Percentiles rank a stretch among this genome's conserved stretches.
These are phyloP conservation scores for Orthonyx spaldingii DNA, from an alignment of 2,113 vertebrate genomes.

Conservation along the genomic window DNA sequence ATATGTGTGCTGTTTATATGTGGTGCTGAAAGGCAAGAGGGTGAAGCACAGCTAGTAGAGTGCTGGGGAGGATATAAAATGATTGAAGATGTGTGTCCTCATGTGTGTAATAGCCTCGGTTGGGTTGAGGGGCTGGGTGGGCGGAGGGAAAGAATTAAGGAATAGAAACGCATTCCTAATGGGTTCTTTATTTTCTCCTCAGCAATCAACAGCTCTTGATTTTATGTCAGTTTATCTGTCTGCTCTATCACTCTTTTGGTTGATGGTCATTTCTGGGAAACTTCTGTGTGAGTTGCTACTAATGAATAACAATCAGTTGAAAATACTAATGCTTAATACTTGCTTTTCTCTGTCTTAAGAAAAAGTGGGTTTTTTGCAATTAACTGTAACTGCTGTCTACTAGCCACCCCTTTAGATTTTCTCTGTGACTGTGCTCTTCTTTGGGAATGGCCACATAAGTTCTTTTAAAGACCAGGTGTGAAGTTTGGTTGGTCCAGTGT, in stretches of 20 bases:
- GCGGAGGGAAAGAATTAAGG: constrained; percentile 59
- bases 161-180: constrained; percentile 42
- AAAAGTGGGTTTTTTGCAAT: not conserved
- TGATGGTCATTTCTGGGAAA: not conserved
- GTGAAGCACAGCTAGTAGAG: constrained; percentile 27
- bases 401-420: not conserved
- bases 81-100: constrained; percentile 67
- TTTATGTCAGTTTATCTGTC: not conserved
- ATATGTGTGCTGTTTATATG: constrained; percentile 21
- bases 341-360: not conserved
- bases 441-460: not conserved
- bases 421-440: not conserved
- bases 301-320: not conserved
- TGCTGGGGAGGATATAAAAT: constrained; percentile 57
- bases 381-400: not conserved
- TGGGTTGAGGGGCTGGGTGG: constrained; percentile 28
- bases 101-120: constrained; percentile 61
- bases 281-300: not conserved
- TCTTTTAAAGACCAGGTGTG: not conserved
- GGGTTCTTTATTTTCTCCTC: constrained; percentile 44
- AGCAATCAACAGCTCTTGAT: not conserved
- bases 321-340: not conserved
- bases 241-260: not conserved
- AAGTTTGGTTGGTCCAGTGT: not conserved
- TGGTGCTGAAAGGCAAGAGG: constrained; percentile 57